Evolutionary conservation across 2,888 invertebrate genomes (phyloP).

Genomic region (Coenonympha arcania): DNA sequence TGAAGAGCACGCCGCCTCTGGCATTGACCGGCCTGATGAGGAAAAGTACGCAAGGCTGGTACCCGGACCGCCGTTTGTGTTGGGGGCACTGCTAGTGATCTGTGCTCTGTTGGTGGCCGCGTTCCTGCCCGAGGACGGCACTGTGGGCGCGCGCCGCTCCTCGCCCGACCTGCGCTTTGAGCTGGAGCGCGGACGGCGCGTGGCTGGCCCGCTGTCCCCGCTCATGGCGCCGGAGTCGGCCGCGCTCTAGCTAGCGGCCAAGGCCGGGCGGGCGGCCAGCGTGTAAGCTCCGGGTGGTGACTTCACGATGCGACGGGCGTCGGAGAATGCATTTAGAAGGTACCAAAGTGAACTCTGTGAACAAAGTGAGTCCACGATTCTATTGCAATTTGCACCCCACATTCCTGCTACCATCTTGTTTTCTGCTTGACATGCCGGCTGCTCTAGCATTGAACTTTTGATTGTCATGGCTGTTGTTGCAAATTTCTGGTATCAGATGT

Average conservation of each 20-base stretch:
- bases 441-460: neutral
- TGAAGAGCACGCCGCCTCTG: conserved; percentile 74
- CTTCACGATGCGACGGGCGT: conserved; percentile 32
- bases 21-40: conserved; percentile 50
- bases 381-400: conserved; percentile 45
- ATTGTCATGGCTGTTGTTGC: neutral
- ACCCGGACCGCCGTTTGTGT: conserved; percentile 98
- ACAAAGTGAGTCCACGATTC: conserved; percentile 41
- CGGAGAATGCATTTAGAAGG: conserved; percentile 54
- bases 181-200: conserved; percentile 84
- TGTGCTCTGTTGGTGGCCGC: conserved; percentile 94
- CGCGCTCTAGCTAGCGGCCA: conserved; percentile 76
- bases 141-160: conserved; percentile 55
- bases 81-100: conserved; percentile 97
- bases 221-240: conserved; percentile 85
- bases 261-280: conserved; percentile 63
- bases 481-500: too few species aligned
- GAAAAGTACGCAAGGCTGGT: conserved; percentile 80
- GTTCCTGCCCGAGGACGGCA: conserved; percentile 82
- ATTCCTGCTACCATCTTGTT: conserved; percentile 43
- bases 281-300: conserved; percentile 55
- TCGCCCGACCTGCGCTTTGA: conserved; percentile 87
- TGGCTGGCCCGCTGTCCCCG: conserved; percentile 84
- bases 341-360: conserved; percentile 59
- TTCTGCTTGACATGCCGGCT: conserved; percentile 38